Evolutionary conservation across 1,140 invertebrate species (phyloP), one percentile per base, ranked within the genome.

Genomic region (Caerostris extrusa): DNA sequence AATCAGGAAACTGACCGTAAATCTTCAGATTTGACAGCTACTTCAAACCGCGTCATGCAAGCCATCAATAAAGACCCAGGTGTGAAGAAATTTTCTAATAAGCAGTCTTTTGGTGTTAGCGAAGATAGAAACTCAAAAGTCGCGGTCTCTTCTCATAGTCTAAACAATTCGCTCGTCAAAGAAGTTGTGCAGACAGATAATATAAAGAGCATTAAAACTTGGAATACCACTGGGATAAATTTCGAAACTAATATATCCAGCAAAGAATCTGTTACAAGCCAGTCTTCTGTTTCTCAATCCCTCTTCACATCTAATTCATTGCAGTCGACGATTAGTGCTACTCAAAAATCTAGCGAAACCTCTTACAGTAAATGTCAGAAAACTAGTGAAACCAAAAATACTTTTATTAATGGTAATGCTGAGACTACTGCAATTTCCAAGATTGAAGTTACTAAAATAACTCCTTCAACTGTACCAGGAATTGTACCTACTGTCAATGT

Each of bases 1-100:
- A 93, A 88, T 88, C 55, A 86, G 55, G 57, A 93, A 67, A 81
- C 12, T 93, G 92, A 93, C 92, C 85, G 85, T 93, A 93, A 88
- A 93, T 93, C 92, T 77, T 77, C 86, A 88, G 69, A 57, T 50
- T 7, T 82, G 17, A 56, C 91, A 85, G 71, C 53, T 12, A 7
- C 82, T 71, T 88, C 64, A 88, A 89, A 67, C 10, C 60, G n/a
- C 61, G 61, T 57, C 7, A 58, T 86, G 83, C 81, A 93, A 93
- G 5, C 53, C 19, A n/a, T 34, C 58, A 87, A n/a, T 85, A 81
- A 93, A 77, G 55, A 56, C 8, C 3, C 91, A 90, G 53, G 69
- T 34, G 87, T 60, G n/a, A 85, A 85, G 58, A 83, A 85, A 92
- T 55, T 60, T 34, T 10, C 17, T 12, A 85, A 3, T n/a, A 61